These are phyloP conservation scores for Cybosia mesomella DNA, from an alignment of 2,888 invertebrate species.

Conservation along the genomic window DNA sequence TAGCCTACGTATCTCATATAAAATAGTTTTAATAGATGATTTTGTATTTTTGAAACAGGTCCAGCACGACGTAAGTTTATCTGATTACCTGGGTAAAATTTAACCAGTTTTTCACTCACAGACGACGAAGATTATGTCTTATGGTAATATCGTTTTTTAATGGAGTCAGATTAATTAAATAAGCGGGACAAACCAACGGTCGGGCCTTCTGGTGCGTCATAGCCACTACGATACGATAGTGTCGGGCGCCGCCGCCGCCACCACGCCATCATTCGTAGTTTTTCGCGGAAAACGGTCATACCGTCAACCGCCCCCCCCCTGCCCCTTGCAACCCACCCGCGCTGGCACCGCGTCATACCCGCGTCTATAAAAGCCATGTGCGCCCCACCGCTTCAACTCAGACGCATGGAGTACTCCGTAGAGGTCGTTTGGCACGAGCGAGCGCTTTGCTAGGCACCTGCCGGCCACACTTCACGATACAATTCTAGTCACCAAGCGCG, in stretches of 20 bases:
- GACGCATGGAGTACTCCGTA: constrained; percentile 88
- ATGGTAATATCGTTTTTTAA: constrained; percentile 46
- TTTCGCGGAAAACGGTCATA: constrained; percentile 85
- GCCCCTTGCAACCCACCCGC: constrained; percentile 55
- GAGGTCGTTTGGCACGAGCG: constrained; percentile 88
- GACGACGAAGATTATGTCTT: constrained; percentile 49
- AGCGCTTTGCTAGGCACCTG: constrained; percentile 88
- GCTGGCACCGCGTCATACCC: constrained; percentile 74
- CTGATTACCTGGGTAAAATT: constrained; percentile 27
- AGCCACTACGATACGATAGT: constrained; percentile 69
- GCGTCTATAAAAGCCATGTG: constrained; percentile 80
- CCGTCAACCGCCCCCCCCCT: constrained; percentile 63
- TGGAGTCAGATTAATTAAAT: constrained; percentile 52
- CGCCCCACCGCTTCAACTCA: constrained; percentile 85
- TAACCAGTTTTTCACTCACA: constrained; percentile 62
- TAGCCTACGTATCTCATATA: background rate
- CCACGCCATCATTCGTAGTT: constrained; percentile 75
- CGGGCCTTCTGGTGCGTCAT: constrained; percentile 75
- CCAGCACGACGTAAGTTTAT: constrained; percentile 54
- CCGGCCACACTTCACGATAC: constrained; percentile 84
- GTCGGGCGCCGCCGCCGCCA: constrained; percentile 63
- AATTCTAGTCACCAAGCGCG: constrained; percentile 86
- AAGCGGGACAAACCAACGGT: constrained; percentile 74
- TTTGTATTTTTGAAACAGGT: constrained; percentile 38
- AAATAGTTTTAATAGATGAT: background rate